Percentiles rank a stretch among this genome's conserved stretches.
Conservation (phyloP, 1,140 invertebrate genomes). For the Eumaeus atala region DNA sequence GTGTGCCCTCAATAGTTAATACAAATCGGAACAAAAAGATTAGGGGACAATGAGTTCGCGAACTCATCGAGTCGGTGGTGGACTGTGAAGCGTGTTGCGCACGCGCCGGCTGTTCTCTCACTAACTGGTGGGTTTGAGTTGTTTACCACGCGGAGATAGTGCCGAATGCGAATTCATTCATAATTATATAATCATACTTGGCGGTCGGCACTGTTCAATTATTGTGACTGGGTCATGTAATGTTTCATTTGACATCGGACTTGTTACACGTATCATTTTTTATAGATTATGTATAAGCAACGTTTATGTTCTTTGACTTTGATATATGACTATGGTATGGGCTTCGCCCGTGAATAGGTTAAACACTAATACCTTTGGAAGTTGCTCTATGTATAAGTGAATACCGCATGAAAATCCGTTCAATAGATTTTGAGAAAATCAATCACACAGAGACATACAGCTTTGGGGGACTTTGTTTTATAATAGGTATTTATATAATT, state of each 20-base stretch:
- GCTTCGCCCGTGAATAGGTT: too few relatives aligned
- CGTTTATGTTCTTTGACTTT: neutral
- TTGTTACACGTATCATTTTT: constrained; percentile 10
- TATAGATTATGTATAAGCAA: too few relatives aligned
- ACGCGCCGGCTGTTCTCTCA: constrained; percentile 54
- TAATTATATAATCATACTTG: constrained; percentile 24
- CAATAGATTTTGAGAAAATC: too few relatives aligned
- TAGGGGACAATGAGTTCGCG: constrained; percentile 64
- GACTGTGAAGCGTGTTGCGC: constrained; percentile 57
- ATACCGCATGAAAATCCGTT: too few relatives aligned
- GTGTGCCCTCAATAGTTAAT: constrained; percentile 67
- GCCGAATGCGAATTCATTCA: constrained; percentile 47
- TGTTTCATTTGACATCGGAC: constrained; percentile 11
- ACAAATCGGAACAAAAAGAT: constrained; percentile 56
- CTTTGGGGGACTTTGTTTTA: too few relatives aligned
- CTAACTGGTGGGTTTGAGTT: constrained; percentile 27
- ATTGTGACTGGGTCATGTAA: constrained; percentile 28
- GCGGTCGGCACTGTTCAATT: constrained; percentile 33
- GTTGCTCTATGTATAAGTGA: too few relatives aligned
- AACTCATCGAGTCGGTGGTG: constrained; percentile 49
- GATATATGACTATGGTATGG: too few relatives aligned
- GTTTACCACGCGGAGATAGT: constrained; percentile 59
- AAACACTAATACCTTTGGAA: too few relatives aligned
- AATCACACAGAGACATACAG: too few relatives aligned
- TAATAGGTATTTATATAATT: too few relatives aligned